phyloP scores from a whole-genome alignment of 2,113 vertebrate species.

The Hydrochoerus hydrochaeris region DNA sequence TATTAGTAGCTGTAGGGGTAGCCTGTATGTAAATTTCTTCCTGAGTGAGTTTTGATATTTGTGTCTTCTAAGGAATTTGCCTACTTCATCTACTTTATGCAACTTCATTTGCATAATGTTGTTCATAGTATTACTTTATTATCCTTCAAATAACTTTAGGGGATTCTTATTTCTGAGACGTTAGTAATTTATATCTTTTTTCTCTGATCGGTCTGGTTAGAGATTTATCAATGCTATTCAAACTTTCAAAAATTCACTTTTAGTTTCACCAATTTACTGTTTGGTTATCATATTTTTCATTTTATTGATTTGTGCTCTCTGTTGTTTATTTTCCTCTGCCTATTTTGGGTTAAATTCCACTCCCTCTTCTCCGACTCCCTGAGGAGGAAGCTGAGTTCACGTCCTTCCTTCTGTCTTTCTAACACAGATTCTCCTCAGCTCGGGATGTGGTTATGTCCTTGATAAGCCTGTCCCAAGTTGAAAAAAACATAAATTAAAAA shows the following conservation, averaged over 20 bases:
- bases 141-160: background rate
- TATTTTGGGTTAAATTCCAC: background rate
- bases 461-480: background rate
- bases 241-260: background rate
- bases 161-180: background rate
- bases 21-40: background rate
- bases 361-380: background rate
- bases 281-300: background rate
- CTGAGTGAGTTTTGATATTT: background rate
- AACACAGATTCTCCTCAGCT: background rate
- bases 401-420: background rate
- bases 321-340: background rate
- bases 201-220: background rate
- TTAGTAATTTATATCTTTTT: background rate
- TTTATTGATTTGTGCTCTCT: background rate
- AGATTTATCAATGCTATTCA: background rate
- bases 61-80: background rate
- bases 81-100: background rate
- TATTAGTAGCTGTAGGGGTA: background rate
- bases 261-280: background rate
- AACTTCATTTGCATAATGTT: background rate
- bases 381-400: background rate
- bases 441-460: background rate
- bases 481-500: background rate
- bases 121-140: background rate